phyloP scores from a whole-genome alignment of 2,797 vertebrate species.

The Hemitrygon akajei region DNA sequence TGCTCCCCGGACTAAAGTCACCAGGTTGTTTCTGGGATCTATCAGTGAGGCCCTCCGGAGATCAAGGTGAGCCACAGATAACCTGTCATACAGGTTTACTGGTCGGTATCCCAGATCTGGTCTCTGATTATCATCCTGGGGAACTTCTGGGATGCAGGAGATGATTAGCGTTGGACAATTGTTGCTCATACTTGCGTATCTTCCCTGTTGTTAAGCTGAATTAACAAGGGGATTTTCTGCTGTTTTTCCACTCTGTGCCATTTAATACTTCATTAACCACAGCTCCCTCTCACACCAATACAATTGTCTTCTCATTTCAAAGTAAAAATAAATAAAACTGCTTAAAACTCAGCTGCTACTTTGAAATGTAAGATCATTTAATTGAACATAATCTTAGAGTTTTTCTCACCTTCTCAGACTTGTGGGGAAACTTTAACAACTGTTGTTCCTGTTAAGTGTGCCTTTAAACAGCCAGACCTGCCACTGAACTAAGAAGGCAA shows the following conservation, averaged over 20 bases:
- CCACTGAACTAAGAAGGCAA: neutral
- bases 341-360: neutral
- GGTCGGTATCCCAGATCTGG: neutral
- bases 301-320: neutral
- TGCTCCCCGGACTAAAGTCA: neutral
- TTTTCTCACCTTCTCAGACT: neutral
- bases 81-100: neutral
- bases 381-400: neutral
- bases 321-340: neutral
- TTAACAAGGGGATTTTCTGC: neutral
- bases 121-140: neutral
- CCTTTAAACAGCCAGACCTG: constrained; percentile 1
- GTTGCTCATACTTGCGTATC: neutral
- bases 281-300: neutral
- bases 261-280: neutral
- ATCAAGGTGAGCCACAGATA: constrained; percentile 21
- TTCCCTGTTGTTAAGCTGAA: neutral
- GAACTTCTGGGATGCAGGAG: neutral
- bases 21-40: neutral
- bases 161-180: neutral
- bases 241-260: neutral
- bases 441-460: constrained; percentile 10
- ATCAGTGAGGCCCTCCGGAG: neutral
- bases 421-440: neutral
- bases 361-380: neutral